Base-by-base conservation (phyloP, 2,888 invertebrate genomes). In the Cremastobaeus sp. region DNA sequence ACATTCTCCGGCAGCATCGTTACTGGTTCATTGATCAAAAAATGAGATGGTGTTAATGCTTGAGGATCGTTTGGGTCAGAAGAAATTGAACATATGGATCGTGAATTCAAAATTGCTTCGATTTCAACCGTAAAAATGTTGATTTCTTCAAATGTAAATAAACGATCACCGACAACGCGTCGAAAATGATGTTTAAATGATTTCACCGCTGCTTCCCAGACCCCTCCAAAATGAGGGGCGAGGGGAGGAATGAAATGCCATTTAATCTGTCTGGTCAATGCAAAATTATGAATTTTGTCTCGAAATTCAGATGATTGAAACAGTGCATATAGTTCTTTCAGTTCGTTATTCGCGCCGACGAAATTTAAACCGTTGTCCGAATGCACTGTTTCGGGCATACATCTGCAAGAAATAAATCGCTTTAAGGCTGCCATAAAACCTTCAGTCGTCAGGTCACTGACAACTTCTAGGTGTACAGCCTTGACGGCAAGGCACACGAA, bases 381-480 rank as follows among this genome's bases (percentile, higher is more conserved):
- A n/a, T n/a, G n/a, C n/a, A n/a, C n/a, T n/a, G n/a, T n/a, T n/a
- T n/a, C n/a, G n/a, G n/a, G n/a, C n/a, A n/a, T n/a, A n/a, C n/a
- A n/a, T n/a, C n/a, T n/a, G n/a, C n/a, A n/a, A n/a, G n/a, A n/a
- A n/a, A n/a, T n/a, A 6, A 30, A 48, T 5, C 48, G 32, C 11
- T 18, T 30, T 5, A 48, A 18, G 12, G 18, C 17, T 5, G 48
- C 48, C n/a, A 32, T 48, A 32, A 48, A 48, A 0, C 18, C 11
- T 2, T 48, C 43, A 3, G 43, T 43, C 0, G 32, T 48, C 8
- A 54, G 12, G 9, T 54, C 54, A 9, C 28, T 17, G 8, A 37
- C 54, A 1, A 37, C 39, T 28, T 54, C 54, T 1, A 54, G 6
- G 11, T 54, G 54, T 9, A 54, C 9, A 6, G 54, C 54, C 15